These are phyloP conservation scores for Trypoxylon attenuatum DNA, from an alignment of 2,888 invertebrate species.

Conservation along the genomic window DNA sequence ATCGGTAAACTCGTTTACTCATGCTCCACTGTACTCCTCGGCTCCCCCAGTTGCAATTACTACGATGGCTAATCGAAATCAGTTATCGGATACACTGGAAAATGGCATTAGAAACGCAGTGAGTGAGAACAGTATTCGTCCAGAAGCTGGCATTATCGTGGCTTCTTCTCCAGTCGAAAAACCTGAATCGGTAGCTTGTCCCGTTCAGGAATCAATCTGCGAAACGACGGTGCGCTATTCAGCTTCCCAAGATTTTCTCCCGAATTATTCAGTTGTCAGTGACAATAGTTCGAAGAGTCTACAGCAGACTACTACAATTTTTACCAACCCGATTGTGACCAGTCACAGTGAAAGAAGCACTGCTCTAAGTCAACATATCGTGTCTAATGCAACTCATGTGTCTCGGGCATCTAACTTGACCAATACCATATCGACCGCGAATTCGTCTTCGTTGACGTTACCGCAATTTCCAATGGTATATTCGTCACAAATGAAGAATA, in stretches of 20 bases:
- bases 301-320: slow-evolving; percentile 34
- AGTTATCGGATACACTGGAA: slow-evolving; percentile 13
- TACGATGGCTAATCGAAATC: slow-evolving; percentile 19
- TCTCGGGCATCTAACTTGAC: slow-evolving; percentile 30
- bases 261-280: slow-evolving; percentile 54
- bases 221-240: slow-evolving; percentile 52
- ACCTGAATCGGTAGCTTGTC: slow-evolving; percentile 16
- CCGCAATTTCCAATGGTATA: slow-evolving; percentile 51
- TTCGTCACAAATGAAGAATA: slow-evolving; percentile 48
- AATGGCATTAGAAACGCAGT: slow-evolving; percentile 9
- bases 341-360: slow-evolving; percentile 13
- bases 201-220: slow-evolving; percentile 42
- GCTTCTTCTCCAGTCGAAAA: slow-evolving; percentile 25
- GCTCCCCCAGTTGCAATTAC: slow-evolving; percentile 16
- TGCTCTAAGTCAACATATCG: slow-evolving; percentile 9
- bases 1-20: slow-evolving; percentile 32
- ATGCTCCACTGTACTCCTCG: slow-evolving; percentile 16
- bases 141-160: slow-evolving; percentile 16
- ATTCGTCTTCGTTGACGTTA: slow-evolving; percentile 29
- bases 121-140: slow-evolving; percentile 6
- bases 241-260: slow-evolving; percentile 56
- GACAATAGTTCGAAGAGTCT: slow-evolving; percentile 21
- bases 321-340: slow-evolving; percentile 21
- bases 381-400: slow-evolving; percentile 24
- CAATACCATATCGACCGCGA: slow-evolving; percentile 34